Evolutionary conservation across 2,797 vertebrate genomes (phyloP), one percentile per base, ranked within the genome.

Genomic region (Spheniscus humboldti): DNA sequence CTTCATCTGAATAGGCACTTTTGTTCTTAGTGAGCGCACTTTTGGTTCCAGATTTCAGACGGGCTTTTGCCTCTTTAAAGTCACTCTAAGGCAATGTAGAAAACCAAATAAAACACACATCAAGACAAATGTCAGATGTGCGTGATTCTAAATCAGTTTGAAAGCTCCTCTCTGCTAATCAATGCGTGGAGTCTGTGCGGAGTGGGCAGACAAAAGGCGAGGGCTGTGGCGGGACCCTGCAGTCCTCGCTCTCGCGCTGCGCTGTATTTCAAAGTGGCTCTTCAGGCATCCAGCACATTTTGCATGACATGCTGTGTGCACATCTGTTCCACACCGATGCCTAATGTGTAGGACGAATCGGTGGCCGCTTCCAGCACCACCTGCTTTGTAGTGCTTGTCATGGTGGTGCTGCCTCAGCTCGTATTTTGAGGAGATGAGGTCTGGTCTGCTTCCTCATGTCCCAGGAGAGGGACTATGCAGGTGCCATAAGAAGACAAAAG

Each of bases 281-380:
- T 48, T 52, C 31, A 56, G 83, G 78, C 91, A 57, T 20, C 79
- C 69, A 6, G 66, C 37, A 18, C 13, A 3, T 37, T n/a, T 27
- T 13, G 39, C 35, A 2, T 16, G 63, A 22, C 4, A 4, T 77
- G 77, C 86, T 83, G 86, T 1, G 67, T 18, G 57, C 55, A 50
- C 83, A 48, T 72, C 91, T 92, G 77, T 52, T 79, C 80, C 91
- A 41, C 39, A 17, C 43, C 3, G 1, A 20, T 20, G 55, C 66
- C 55, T 45, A 28, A 22, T 1, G 6, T 4, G 7, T 20, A 30
- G 41, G 86, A 48, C 3, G 5, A 23, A 53, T 43, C 0, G 1
- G 41, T 41, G 66, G 55, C 76, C 3, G 4, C 88, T 82, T 18
- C 63, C 84, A 77, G 72, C 64, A 10, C 52, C 2, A 1, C 45